Base-by-base conservation (phyloP, 2,113 vertebrate species). In the Progne subis region DNA sequence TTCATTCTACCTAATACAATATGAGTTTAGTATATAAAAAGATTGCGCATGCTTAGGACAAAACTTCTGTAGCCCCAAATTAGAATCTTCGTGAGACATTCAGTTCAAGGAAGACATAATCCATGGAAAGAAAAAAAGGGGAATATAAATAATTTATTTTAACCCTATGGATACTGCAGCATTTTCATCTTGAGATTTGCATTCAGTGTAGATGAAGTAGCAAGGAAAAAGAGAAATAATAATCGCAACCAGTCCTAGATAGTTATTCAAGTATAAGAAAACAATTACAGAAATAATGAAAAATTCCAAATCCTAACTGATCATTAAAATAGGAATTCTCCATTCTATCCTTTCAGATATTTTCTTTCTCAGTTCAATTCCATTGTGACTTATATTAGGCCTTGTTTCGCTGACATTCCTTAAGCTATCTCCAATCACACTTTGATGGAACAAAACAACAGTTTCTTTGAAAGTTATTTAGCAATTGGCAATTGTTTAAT, bases 1-100 rank as follows among this genome's bases (percentile, higher is more conserved):
- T 98, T 97, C 92, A 97, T 76, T 97, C 90, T 78, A 97, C 78
- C 76, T 95, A 74, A 83, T 95, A 83, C 67, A 92, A 88, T 96
- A 95, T 91, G 78, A 94, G 82, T 96, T 95, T 93, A 93, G 55
- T 93, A 96, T 95, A 86, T 57, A 88, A 92, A 93, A 97, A 94
- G 75, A 90, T 69, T 68, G 28, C 64, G 84, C 32, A 20, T 93
- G 60, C 85, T 86, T 94, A 60, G 88, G 57, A 94, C 78, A 87
- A 97, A 94, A 41, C 23, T 93, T 95, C 86, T 86, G 53, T 92
- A 92, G 77, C 61, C 59, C 37, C 67, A 87, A 86, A 93, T 83
- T 83, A 81, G 37, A 63, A 61, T 95, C 63, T 93, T 95, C 26
- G 6, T 77, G 84, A 80, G 91, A 92, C 92, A 94, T 80, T 90